phyloP scores from a whole-genome alignment of 1,140 invertebrate species.

The Drosophila miranda region DNA sequence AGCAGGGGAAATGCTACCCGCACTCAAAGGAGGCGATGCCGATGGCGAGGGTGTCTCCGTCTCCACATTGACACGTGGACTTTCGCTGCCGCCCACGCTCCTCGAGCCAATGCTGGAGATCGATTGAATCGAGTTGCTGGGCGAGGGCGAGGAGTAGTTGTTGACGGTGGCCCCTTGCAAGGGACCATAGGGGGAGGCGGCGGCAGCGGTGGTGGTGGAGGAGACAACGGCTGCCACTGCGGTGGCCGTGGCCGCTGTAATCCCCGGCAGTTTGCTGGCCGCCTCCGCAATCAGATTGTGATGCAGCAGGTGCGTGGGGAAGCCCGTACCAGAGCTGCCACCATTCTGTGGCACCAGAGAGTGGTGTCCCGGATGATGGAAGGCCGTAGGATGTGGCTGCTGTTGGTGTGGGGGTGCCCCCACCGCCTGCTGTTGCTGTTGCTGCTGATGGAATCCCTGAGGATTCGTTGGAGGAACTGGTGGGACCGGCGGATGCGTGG shows the following conservation, averaged over 20 bases:
- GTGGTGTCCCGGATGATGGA: constrained; percentile 66
- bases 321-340: constrained; percentile 72
- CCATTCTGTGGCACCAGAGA: constrained; percentile 47
- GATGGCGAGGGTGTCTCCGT: constrained; percentile 75
- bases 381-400: constrained; percentile 50
- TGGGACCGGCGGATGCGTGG: constrained; percentile 63
- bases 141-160: constrained; percentile 78
- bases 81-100: constrained; percentile 66
- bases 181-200: neutral
- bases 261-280: constrained; percentile 72
- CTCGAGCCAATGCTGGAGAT: constrained; percentile 78
- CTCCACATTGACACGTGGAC: constrained; percentile 70
- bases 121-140: constrained; percentile 78
- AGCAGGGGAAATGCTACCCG: constrained; percentile 65
- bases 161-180: too few species aligned
- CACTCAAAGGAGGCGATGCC: constrained; percentile 70
- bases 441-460: constrained; percentile 63
- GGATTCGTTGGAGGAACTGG: constrained; percentile 27
- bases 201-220: constrained; percentile 50
- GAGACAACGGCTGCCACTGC: constrained; percentile 67
- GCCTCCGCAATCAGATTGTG: constrained; percentile 80
- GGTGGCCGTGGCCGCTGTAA: constrained; percentile 65
- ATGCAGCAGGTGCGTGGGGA: constrained; percentile 85
- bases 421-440: constrained; percentile 38
- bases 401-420: constrained; percentile 33